Evolutionary conservation across 2,113 vertebrate genomes (phyloP), one percentile per base, ranked within the genome.

Genomic region (Psilopogon haemacephalus): DNA sequence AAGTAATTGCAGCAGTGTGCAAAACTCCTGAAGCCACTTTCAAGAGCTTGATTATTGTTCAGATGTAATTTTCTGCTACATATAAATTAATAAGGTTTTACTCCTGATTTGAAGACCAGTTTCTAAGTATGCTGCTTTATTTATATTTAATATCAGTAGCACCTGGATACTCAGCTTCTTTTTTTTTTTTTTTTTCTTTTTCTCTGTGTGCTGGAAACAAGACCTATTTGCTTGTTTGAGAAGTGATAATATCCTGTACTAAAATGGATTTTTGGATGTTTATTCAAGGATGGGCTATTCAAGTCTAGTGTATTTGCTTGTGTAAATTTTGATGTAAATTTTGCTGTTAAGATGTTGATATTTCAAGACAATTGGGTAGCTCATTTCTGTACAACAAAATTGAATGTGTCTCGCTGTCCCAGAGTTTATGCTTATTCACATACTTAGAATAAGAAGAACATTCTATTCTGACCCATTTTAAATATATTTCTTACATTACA

Each of bases 261-360:
- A 84, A 95, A 93, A 81, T 15, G 26, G 67, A 90, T 91, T 90
- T 90, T 75, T 82, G 38, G 54, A 54, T 84, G 50, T 35, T 37
- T 67, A 44, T 84, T 87, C 48, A 82, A 42, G 75, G 24, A 8
- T 15, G 87, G 59, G n/a, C 24, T 73, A n/a, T 72, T 89, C 72
- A 93, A 77, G 68, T 56, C 35, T 86, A 12, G n/a, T 26, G 5
- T 64, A 81, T 92, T 95, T 92, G 46, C 55, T 93, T 88, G 59
- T 54, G 65, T 70, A 85, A 93, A 79, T 88, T 56, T 82, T 72
- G 37, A 55, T 68, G 52, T 42, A 88, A 94, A 86, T 88, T 81
- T 88, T 88, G 15, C 52, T 86, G 40, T 42, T 94, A 73, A 84
- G 76, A 48, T 71, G 44, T 40, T 64, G 52, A 40, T 85, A 54